Evolutionary conservation across 2,888 invertebrate species (phyloP).

Genomic region (Plagodis dolabraria): DNA sequence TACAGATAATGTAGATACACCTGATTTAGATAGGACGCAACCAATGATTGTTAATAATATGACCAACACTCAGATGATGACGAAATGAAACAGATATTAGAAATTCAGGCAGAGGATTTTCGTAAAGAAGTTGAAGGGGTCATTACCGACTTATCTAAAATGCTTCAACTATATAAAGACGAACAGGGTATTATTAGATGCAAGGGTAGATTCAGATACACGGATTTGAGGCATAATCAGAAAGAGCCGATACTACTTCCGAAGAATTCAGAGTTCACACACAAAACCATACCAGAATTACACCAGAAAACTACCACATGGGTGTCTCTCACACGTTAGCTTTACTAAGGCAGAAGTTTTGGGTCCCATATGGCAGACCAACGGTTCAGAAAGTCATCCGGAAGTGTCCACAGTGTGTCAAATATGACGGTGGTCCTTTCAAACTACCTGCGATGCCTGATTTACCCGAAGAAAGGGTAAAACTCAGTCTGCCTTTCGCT

Average conservation of each 20-base stretch:
- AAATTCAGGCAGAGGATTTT: neutral
- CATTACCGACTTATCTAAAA: too few relatives aligned
- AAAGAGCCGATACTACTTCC: too few relatives aligned
- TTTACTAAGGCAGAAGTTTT: neutral
- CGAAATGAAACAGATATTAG: neutral
- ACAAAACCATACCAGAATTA: neutral
- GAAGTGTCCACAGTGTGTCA: neutral
- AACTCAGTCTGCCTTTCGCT: neutral
- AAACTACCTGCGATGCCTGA: neutral
- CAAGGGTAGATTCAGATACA: too few relatives aligned
- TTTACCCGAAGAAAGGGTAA: neutral
- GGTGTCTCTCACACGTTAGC: neutral
- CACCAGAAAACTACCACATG: neutral
- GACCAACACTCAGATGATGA: neutral
- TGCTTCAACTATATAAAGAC: neutral
- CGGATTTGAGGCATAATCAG: too few relatives aligned
- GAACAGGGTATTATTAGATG: neutral
- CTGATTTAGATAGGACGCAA: neutral
- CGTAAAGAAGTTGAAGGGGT: neutral
- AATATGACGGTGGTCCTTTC: constrained; percentile 1
- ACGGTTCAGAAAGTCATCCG: neutral
- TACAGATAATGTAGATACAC: too few relatives aligned
- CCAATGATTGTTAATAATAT: neutral
- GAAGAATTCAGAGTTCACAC: too few relatives aligned
- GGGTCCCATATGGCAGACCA: neutral